Percentiles rank a stretch among this genome's conserved stretches.
Evolutionary conservation across 2,797 vertebrate genomes (phyloP).

Genomic region (Cercopithecus petaurista): DNA sequence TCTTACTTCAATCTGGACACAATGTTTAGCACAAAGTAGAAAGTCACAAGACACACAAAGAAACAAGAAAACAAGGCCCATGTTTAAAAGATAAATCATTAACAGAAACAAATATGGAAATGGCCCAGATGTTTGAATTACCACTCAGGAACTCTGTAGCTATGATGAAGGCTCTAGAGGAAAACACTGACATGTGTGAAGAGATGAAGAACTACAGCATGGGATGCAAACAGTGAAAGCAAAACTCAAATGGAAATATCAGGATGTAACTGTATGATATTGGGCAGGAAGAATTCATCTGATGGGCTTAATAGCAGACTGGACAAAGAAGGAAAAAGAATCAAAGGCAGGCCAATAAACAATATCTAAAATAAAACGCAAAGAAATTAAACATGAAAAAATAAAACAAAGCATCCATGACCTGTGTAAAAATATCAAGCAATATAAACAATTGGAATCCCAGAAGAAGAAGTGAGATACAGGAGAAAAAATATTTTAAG

Average conservation of each 20-base stretch:
- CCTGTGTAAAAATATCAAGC: not conserved
- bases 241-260: not conserved
- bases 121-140: not conserved
- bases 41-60: not conserved
- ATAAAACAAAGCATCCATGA: not conserved
- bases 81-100: not conserved
- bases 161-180: not conserved
- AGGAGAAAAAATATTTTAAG: not conserved
- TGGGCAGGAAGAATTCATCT: not conserved
- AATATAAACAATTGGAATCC: not conserved
- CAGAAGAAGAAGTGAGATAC: not conserved
- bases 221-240: not conserved
- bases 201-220: not conserved
- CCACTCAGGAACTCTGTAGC: not conserved
- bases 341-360: not conserved
- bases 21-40: not conserved
- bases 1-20: not conserved
- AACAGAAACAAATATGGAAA: not conserved
- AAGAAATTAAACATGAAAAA: not conserved
- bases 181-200: not conserved
- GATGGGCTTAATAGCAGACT: not conserved
- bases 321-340: not conserved
- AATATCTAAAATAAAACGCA: not conserved
- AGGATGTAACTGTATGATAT: not conserved
- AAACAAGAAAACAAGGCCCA: not conserved